Evolutionary conservation across 2,113 vertebrate species (phyloP), one percentile per base, ranked within the genome.

Genomic region (Chitala chitala): DNA sequence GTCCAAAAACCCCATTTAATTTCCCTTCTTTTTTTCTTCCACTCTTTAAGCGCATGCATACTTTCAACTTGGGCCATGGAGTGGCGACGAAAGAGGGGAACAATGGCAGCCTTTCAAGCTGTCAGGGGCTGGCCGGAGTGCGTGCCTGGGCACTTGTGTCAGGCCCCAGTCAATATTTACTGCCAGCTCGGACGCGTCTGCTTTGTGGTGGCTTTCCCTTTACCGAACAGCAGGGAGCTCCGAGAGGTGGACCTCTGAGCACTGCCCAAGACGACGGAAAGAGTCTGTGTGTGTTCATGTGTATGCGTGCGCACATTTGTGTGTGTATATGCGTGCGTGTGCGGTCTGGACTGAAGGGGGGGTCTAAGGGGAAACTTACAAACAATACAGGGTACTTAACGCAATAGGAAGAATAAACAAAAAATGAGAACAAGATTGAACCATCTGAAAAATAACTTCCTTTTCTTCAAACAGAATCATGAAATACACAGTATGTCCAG

Each of bases 61-160:
- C 90, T 92, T 89, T 80, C 81, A 87, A 90, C 82, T 86, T 81
- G 44, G 78, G 84, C 82, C 85, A 77, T 91, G 85, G 86, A 89
- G 84, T 85, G 88, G 88, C 85, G 87, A 89, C 86, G 83, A 79
- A 83, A 83, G 77, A 77, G 82, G 74, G 77, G 87, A 93, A 94
- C 94, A 96, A 94, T 91, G 87, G 86, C 71, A 58, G 81, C 82
- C 91, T 93, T 94, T 95, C 89, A 94, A 86, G 82, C 74, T 77
- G 82, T 76, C 75, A 83, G 81, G 73, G 78, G 74, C 75, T 75
- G 76, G 84, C 76, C 81, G 81, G 84, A 80, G 48, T 75, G 40
- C 80, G 79, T 75, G 78, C 86, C 85, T 78, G 58, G 78, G 76
- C 84, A 77, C 48, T 26, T 56, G 69, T 72, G 63, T 71, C 71